Evolutionary conservation across 2,888 invertebrate genomes (phyloP).

Genomic region (Tanytarsus gracilentus): DNA sequence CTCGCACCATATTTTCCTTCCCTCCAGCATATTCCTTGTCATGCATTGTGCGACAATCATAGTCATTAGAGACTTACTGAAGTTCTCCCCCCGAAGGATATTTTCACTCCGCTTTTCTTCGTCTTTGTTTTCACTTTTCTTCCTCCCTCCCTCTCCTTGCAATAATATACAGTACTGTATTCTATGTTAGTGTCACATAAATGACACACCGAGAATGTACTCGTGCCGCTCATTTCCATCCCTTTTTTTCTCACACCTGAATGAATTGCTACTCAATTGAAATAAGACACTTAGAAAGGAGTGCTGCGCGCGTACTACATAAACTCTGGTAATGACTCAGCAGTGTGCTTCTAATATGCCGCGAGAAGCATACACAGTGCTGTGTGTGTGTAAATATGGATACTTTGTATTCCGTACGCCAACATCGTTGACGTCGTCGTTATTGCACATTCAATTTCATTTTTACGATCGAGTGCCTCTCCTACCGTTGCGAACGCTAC

Average conservation of each 20-base stretch:
- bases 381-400: not conserved
- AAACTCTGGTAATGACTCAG: not conserved
- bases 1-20: too few relatives aligned
- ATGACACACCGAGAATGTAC: not conserved
- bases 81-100: too few relatives aligned
- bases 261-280: slow-evolving; percentile 10
- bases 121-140: too few relatives aligned
- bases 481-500: not conserved
- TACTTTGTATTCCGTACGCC: not conserved
- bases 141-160: too few relatives aligned
- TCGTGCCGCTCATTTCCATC: not conserved
- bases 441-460: slow-evolving; percentile 15
- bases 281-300: slow-evolving; percentile 4
- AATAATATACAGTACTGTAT: too few relatives aligned
- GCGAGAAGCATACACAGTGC: not conserved
- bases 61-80: too few relatives aligned
- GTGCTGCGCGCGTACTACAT: slow-evolving; percentile 7
- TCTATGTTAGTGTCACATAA: too few relatives aligned
- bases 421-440: not conserved
- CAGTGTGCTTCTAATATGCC: not conserved
- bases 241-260: slow-evolving; percentile 1
- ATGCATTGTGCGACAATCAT: too few relatives aligned
- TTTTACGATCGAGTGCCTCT: slow-evolving; percentile 9
- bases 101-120: too few relatives aligned
- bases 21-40: too few relatives aligned